A percentile compares a stretch with the other conserved stretches of the same genome.
Conservation (phyloP, 53 echinoderm and acorn worm species). For the Zoroaster sp. region DNA sequence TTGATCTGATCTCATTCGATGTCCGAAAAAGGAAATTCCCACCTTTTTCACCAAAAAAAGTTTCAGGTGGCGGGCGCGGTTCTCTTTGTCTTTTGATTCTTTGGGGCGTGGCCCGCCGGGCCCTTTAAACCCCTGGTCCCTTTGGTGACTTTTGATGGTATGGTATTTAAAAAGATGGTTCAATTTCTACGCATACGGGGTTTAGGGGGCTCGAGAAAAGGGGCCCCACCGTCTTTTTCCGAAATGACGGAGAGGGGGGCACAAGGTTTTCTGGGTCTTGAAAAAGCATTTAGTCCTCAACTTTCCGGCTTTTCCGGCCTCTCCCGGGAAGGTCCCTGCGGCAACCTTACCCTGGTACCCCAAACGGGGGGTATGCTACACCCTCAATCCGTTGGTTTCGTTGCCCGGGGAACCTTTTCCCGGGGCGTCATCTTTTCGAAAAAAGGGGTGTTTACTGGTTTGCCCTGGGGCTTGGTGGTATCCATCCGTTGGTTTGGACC, state of each 20-base stretch:
- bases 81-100: background rate
- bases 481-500: slow-evolving; percentile 6
- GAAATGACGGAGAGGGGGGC: background rate
- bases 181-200: background rate
- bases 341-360: background rate
- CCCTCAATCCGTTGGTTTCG: background rate
- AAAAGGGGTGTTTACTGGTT: slow-evolving; percentile 27
- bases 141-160: background rate
- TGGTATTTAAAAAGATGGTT: background rate
- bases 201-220: background rate
- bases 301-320: background rate
- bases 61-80: background rate
- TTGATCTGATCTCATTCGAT: background rate
- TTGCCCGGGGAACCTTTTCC: slow-evolving; percentile 5
- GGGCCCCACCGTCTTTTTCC: background rate
- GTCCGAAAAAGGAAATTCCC: background rate
- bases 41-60: background rate
- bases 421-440: background rate
- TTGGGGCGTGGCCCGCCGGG: background rate
- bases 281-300: background rate
- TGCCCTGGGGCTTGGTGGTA: background rate
- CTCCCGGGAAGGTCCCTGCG: background rate
- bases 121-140: background rate
- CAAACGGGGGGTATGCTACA: background rate
- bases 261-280: background rate